Base-by-base conservation (phyloP, 1,140 invertebrate genomes). In the Drosophila bifasciata region DNA sequence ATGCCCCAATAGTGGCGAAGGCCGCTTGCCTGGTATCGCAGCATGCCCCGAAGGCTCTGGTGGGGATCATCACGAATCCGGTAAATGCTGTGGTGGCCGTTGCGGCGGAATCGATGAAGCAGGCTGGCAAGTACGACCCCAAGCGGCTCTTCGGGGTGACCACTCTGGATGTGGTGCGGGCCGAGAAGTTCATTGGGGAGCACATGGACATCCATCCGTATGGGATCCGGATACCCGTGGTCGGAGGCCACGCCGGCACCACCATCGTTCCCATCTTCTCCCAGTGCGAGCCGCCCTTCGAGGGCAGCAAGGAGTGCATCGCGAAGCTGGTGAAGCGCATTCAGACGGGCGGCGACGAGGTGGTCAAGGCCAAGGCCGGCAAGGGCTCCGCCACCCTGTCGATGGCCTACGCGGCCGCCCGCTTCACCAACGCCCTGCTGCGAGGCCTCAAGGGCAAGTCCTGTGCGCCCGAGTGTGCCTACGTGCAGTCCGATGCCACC, bases 71-170 rank as follows among this genome's bases (percentile, higher is more conserved):
- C 89, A 97, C 98, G 1, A 99, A 99, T 92, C 98, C 98, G 0
- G 97, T 99, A 7, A 99, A 99, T 92, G 98, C 97, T 39, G 98
- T 97, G 59, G 97, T 99, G n/a, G 98, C 98, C 0, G 98, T 99
- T 81, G 98, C 97, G 9, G 94, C 96, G 21, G 98, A 99, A 92
- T 95, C 99, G 5, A 93, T 98, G 64, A 97, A 97, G 92, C 96
- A 97, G 90, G 92, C 92, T 64, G 95, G 96, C 58, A 95, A 95
- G 40, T 98, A 96, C 88, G 97, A 99, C 92, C 96, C 96, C 0
- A 96, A 95, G 9, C 95, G 96, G 72, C 93, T 99, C 16, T 97
- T 99, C 90, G 98, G 98, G 63, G 97, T 99, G 0, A 98, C 98
- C 7, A 98, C 98, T 9, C 92, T 99, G 44, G 98, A 99, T 92